These are phyloP conservation scores for Anadara kagoshimensis DNA, from an alignment of 1,140 invertebrate species.

Conservation along the genomic window DNA sequence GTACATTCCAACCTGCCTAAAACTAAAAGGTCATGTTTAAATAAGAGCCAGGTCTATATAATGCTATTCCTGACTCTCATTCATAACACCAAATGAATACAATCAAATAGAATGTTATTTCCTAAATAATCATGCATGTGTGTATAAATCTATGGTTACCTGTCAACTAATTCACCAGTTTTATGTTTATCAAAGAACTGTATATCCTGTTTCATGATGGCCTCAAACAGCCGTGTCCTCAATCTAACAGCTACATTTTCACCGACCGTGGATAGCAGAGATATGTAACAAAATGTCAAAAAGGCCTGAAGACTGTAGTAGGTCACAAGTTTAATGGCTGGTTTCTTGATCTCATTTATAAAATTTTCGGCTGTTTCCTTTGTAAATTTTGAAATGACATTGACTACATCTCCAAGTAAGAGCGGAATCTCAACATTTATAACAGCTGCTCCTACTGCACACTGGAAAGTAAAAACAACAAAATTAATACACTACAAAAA, in stretches of 20 bases:
- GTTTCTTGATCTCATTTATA: conserved; percentile 79
- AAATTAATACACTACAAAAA: background rate
- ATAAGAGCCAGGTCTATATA: too few species aligned
- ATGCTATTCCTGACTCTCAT: too few species aligned
- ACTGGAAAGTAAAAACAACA: conserved; percentile 75
- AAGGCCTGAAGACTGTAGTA: conserved; percentile 85
- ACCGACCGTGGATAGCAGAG: conserved; percentile 87
- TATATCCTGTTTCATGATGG: conserved; percentile 91
- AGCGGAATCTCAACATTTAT: conserved; percentile 89
- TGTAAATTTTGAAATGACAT: conserved; percentile 79
- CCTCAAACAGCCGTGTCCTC: conserved; percentile 86
- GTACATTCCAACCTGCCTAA: too few species aligned
- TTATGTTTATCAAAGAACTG: conserved; percentile 92
- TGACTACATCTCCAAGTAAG: conserved; percentile 84
- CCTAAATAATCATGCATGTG: too few species aligned
- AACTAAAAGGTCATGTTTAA: too few species aligned
- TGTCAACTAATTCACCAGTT: conserved; percentile 92
- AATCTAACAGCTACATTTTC: conserved; percentile 89
- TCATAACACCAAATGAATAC: too few species aligned
- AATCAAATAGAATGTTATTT: too few species aligned
- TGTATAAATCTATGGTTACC: conserved; percentile 72
- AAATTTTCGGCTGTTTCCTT: conserved; percentile 70
- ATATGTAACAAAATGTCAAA: conserved; percentile 93
- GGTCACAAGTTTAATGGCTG: conserved; percentile 80
- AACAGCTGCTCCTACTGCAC: conserved; percentile 85